phyloP scores from a whole-genome alignment of 2,113 vertebrate species.

The Mus pahari region DNA sequence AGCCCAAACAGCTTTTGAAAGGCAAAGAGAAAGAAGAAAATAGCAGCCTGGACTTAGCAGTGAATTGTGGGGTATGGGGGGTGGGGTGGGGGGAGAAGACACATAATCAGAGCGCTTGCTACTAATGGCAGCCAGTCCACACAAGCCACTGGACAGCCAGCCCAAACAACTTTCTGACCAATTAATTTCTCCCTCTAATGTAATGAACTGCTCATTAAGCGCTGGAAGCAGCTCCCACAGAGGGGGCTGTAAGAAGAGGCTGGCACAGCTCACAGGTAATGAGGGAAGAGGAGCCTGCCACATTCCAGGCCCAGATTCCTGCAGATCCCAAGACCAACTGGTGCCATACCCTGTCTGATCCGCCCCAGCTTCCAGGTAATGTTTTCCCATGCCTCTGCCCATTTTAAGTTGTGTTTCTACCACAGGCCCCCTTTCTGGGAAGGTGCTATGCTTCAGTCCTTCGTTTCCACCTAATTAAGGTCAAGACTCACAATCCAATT shows the following conservation, averaged over 20 bases:
- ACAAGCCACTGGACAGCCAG: slow-evolving; percentile 59
- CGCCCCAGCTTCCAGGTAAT: not conserved
- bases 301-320: not conserved
- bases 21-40: slow-evolving; percentile 60
- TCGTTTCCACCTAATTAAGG: not conserved
- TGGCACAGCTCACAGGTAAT: not conserved
- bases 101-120: not conserved
- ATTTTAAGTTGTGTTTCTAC: not conserved
- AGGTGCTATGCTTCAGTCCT: not conserved
- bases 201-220: slow-evolving; percentile 64
- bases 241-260: not conserved
- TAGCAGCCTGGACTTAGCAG: slow-evolving; percentile 37
- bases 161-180: slow-evolving; percentile 67
- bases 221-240: slow-evolving; percentile 41
- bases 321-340: not conserved
- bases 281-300: not conserved
- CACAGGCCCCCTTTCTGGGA: not conserved
- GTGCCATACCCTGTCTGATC: not conserved
- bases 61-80: slow-evolving; percentile 28
- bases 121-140: slow-evolving; percentile 37
- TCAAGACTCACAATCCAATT: not conserved
- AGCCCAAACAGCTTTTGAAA: slow-evolving; percentile 69
- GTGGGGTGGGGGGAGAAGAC: not conserved
- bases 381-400: not conserved
- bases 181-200: slow-evolving; percentile 46